These are phyloP conservation scores for Leptopilina drosophilae DNA, from an alignment of 2,888 invertebrate species.

Conservation along the genomic window DNA sequence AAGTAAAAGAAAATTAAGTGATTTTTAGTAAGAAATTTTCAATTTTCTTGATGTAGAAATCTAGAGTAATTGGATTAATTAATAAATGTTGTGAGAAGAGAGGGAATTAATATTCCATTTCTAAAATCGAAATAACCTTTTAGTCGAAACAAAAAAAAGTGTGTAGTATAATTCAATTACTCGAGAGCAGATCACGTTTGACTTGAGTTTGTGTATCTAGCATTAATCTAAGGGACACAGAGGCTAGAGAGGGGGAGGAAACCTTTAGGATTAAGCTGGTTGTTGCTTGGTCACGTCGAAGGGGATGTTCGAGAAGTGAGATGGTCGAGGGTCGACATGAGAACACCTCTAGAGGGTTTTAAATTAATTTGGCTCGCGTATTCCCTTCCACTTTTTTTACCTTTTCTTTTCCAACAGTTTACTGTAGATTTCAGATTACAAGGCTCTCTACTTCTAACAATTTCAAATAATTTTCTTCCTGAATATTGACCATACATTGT, in stretches of 20 bases:
- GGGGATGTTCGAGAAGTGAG: constrained; percentile 32
- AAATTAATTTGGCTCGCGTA: constrained; percentile 51
- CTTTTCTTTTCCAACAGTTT: neutral
- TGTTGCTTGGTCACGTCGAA: constrained; percentile 34
- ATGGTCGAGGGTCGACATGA: constrained; percentile 43
- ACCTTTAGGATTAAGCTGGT: constrained; percentile 30
- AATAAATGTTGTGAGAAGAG: too few relatives aligned
- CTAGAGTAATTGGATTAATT: too few relatives aligned
- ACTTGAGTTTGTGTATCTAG: constrained; percentile 17
- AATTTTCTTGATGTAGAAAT: too few relatives aligned
- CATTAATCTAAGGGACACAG: neutral
- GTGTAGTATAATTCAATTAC: constrained; percentile 14
- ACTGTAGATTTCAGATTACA: constrained; percentile 12
- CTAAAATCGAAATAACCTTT: neutral
- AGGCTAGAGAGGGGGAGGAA: neutral
- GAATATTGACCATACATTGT: neutral
- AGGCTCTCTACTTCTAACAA: neutral
- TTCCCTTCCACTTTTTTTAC: constrained; percentile 34
- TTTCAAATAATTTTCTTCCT: constrained; percentile 1
- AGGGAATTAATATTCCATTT: too few relatives aligned
- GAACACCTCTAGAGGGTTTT: constrained; percentile 46
- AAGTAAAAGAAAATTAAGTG: too few relatives aligned
- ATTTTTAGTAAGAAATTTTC: too few relatives aligned
- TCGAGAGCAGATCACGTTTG: constrained; percentile 7
- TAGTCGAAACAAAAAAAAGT: neutral